Conservation (phyloP, 2,113 vertebrate species). For the Cnemophilus loriae region DNA sequence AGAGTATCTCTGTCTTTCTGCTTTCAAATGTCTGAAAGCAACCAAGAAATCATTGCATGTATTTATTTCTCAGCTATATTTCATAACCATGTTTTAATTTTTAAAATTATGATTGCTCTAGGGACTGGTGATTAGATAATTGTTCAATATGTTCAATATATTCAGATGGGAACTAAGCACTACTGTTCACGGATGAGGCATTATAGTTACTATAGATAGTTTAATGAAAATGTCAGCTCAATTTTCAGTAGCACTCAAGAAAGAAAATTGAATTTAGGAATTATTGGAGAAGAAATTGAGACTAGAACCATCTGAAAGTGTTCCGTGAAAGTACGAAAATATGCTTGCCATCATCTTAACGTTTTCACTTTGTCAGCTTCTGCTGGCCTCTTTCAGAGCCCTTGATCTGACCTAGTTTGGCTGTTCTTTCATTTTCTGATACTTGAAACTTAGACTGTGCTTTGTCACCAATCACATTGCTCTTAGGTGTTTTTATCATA, state of each 20-base stretch:
- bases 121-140: not conserved
- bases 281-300: not conserved
- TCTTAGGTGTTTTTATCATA: not conserved
- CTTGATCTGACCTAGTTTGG: not conserved
- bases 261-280: slow-evolving; percentile 10
- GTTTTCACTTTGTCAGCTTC: not conserved
- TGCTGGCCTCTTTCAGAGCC: not conserved
- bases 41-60: not conserved
- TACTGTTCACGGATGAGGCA: not conserved
- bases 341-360: not conserved
- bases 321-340: not conserved
- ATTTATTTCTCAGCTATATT: not conserved
- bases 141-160: not conserved
- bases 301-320: not conserved
- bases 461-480: not conserved
- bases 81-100: not conserved
- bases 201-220: not conserved
- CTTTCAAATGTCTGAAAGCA: not conserved
- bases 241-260: not conserved
- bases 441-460: not conserved
- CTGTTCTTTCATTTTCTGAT: not conserved
- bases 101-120: not conserved
- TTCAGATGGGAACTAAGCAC: not conserved
- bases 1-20: not conserved
- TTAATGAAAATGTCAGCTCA: slow-evolving; percentile 20